Conservation (phyloP, 2,113 vertebrate genomes). For the Aptenodytes forsteri region DNA sequence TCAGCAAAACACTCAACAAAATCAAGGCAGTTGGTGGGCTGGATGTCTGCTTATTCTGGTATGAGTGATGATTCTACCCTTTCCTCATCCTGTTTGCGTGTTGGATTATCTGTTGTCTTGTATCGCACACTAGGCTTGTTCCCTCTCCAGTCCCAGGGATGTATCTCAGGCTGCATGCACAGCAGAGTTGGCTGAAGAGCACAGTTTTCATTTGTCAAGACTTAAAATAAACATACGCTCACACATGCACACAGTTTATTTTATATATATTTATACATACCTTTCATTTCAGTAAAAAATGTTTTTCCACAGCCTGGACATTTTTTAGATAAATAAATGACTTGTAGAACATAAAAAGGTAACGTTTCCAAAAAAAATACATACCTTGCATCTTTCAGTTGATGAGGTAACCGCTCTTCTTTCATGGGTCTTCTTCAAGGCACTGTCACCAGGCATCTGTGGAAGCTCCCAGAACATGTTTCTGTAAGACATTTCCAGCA, state of each 20-base stretch:
- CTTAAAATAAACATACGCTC: background rate
- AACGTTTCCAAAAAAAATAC: background rate
- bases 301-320: background rate
- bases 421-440: background rate
- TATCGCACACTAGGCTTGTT: background rate
- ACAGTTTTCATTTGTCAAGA: background rate
- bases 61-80: background rate
- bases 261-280: background rate
- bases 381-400: background rate
- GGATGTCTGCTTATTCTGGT: background rate
- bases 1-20: background rate
- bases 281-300: background rate
- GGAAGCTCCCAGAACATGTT: background rate
- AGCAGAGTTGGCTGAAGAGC: background rate
- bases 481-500: background rate
- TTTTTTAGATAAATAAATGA: background rate
- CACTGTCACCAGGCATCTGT: background rate
- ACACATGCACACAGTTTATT: background rate
- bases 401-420: background rate
- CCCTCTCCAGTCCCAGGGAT: background rate
- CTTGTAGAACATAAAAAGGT: background rate
- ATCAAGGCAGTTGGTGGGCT: background rate
- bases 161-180: background rate
- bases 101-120: background rate
- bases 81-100: background rate